Evolutionary conservation across 2,113 vertebrate genomes (phyloP), one percentile per base, ranked within the genome.

Genomic region (Leucoraja erinaceus): DNA sequence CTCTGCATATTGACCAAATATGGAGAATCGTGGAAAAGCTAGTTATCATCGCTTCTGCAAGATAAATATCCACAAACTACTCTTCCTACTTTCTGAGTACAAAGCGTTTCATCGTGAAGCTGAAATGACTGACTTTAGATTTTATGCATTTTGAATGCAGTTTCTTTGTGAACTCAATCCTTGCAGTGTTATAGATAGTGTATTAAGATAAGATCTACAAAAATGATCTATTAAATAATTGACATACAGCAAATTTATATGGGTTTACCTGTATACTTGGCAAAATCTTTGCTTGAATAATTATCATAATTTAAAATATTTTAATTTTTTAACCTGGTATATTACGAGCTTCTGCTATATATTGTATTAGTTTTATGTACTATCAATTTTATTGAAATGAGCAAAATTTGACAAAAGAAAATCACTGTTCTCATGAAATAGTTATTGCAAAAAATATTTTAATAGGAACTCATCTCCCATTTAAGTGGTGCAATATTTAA

Each of bases 361-460:
- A 59, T 31, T 63, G 31, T 5, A 72, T 72, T 47, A 66, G 90
- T 66, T 72, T 72, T 54, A 91, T 91, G 63, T 6, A 72, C 18
- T 91, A 6, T 9, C 3, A 7, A 91, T 91, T 91, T 91, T 28
- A 54, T 63, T 14, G 16, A 91, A 91, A 72, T 72, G 63, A 25
- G 68, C 72, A 91, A 91, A 70, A 70, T 20, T 91, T 72, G 33
- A 20, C 90, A 72, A 9, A 88, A 63, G 12, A 91, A 72, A 91
- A 72, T 33, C 38, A 72, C 66, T 91, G 22, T 1, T 72, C 66
- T 90, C 63, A 91, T 47, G 70, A 91, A 91, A 47, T 91, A 74
- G 90, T 91, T 72, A 38, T 91, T 91, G 3, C 20, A 91, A 91
- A 72, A 68, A 91, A 72, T 91, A 68, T 91, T 91, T 91, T 91